Base-by-base conservation (phyloP, 2,888 invertebrate species). In the Drosophila paranaensis region DNA sequence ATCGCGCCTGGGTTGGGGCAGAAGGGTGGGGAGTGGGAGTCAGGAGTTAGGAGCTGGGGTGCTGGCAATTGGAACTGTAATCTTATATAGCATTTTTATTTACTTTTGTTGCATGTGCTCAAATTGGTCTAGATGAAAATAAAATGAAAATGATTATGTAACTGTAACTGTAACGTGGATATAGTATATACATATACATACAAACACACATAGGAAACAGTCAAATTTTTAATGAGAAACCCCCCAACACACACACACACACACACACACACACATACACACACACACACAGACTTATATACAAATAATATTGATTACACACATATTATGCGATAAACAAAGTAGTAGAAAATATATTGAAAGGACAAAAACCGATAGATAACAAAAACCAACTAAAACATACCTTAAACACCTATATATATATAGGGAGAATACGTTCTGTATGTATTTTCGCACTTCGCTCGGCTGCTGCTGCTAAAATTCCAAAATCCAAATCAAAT, bases 151-250 rank as follows among this genome's bases (percentile, higher is more conserved):
- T 69, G 73, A 67, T 74, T 76, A 77, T 74, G 74, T 80, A 85
- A 84, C 67, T 74, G 79, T 82, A 81, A 81, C 83, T 77, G 20
- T 77, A 81, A 77, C 58, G 82, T 51, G 70, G 70, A 79, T 82
- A 82, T 79, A 82, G 76, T 64, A 77, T 73, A 82, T 58, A 48
- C 57, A 67, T 55, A 82, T 50, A 70, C 43, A 60, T 46, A 60
- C 39, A 70, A 53, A 68, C 48, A 54, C 56, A 57, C 3, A n/a
- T n/a, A 33, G 68, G 71, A 74, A 61, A 66, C 61, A 76, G 74
- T 67, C 35, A 33, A 79, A 77, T 75, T 84, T 83, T 83, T 61
- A 81, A 81, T 65, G 75, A 79, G 46, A 74, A 60, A n/a, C 16
- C 40, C 45, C 50, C 42, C 9, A 1, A 1, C 20, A 1, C 20